phyloP scores from a whole-genome alignment of 2,797 vertebrate species.

The Melanotaenia trifasciata region DNA sequence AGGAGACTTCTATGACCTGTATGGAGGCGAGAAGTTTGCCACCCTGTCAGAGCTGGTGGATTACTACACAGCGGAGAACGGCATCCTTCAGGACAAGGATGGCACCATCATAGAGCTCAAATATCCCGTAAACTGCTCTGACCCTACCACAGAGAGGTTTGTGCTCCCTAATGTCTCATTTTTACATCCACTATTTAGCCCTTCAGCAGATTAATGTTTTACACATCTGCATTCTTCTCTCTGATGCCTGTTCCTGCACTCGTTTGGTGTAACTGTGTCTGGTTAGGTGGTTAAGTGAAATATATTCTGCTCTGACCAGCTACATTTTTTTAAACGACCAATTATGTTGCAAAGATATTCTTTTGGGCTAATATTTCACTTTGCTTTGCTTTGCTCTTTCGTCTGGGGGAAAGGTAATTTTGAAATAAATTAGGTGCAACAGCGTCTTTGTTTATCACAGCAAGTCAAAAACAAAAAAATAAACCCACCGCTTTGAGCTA shows the following conservation, averaged over 20 bases:
- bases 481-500: constrained; percentile 20
- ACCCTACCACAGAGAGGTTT: constrained; percentile 95
- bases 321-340: constrained; percentile 12
- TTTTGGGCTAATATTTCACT: constrained; percentile 21
- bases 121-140: constrained; percentile 93
- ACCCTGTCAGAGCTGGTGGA: constrained; percentile 95
- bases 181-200: neutral
- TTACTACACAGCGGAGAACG: constrained; percentile 92
- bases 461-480: constrained; percentile 39
- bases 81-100: constrained; percentile 92
- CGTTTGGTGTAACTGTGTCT: neutral
- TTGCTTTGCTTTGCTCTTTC: constrained; percentile 27
- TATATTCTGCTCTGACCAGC: neutral
- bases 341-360: constrained; percentile 5
- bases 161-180: constrained; percentile 5
- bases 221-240: neutral
- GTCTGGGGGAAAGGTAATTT: constrained; percentile 4
- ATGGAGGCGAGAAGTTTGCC: constrained; percentile 98
- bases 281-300: constrained; percentile 31
- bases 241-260: constrained; percentile 2
- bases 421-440: constrained; percentile 1
- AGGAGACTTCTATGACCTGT: constrained; percentile 95
- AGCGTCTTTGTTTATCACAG: constrained; percentile 29
- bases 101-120: constrained; percentile 93
- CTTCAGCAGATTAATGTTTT: constrained; percentile 12